Conservation (phyloP, 1,140 invertebrate species). For the Carcinoscorpius rotundicauda region DNA sequence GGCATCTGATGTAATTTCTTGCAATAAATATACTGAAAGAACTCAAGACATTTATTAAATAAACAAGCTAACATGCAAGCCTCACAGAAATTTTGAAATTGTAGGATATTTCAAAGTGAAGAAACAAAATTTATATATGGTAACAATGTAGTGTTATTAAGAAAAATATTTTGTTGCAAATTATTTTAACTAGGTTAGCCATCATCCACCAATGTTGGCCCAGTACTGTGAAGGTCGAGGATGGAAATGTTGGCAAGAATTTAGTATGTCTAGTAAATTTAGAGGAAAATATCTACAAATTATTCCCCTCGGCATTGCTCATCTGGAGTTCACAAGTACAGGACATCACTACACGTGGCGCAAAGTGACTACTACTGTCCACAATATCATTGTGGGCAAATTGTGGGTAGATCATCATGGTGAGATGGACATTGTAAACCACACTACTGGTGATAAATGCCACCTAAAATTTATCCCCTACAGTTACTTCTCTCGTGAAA, state of each 20-base stretch:
- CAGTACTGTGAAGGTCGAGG: slow-evolving; percentile 72
- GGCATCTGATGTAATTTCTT: no score
- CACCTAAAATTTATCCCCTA: slow-evolving; percentile 94
- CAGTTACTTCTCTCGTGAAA: slow-evolving; percentile 93
- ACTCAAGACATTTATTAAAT: no score
- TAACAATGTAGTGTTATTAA: no score
- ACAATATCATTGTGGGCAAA: slow-evolving; percentile 99
- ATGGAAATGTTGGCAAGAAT: slow-evolving; percentile 96
- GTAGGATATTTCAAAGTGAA: no score
- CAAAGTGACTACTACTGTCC: slow-evolving; percentile 95
- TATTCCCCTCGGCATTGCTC: slow-evolving; percentile 76
- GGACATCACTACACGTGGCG: slow-evolving; percentile 90
- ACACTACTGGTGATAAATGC: slow-evolving; percentile 78
- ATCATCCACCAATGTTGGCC: slow-evolving; percentile 94
- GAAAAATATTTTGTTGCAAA: no score
- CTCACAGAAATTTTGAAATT: no score
- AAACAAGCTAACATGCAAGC: no score
- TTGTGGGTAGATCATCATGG: slow-evolving; percentile 99
- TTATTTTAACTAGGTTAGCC: slow-evolving; percentile 55
- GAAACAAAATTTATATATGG: no score
- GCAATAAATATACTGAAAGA: no score
- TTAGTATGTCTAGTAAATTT: slow-evolving; percentile 97
- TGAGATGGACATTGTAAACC: slow-evolving; percentile 93
- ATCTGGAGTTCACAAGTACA: slow-evolving; percentile 55
- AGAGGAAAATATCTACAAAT: slow-evolving; percentile 90